Evolutionary conservation across 1,140 invertebrate genomes (phyloP).

Genomic region (Drosophila novamexicana): DNA sequence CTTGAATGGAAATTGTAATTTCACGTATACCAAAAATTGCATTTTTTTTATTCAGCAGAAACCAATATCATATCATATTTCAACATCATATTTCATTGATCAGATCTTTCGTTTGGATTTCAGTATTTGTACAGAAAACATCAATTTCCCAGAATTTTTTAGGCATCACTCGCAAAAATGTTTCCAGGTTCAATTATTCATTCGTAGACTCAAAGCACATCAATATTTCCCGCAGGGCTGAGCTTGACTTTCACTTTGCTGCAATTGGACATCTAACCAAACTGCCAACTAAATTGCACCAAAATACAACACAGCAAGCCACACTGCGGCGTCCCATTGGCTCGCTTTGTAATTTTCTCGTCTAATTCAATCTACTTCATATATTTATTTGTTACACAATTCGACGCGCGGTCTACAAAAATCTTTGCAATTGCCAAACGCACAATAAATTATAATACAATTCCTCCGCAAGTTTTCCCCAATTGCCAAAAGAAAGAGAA

Average conservation of each 20-base stretch:
- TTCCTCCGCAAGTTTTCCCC: slow-evolving; percentile 2
- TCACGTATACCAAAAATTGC: too few species aligned
- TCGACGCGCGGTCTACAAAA: slow-evolving; percentile 13
- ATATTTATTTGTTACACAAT: slow-evolving; percentile 33
- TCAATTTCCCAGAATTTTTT: neutral
- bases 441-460: slow-evolving; percentile 45
- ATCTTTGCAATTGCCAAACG: slow-evolving; percentile 25
- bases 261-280: slow-evolving; percentile 1
- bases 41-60: neutral
- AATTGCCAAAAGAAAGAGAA: neutral
- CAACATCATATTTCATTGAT: too few species aligned
- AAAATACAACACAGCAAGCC: neutral
- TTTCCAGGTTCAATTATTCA: slow-evolving; percentile 15
- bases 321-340: slow-evolving; percentile 41
- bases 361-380: slow-evolving; percentile 22
- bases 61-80: neutral
- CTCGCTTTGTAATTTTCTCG: slow-evolving; percentile 48
- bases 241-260: neutral
- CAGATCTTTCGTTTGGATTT: neutral
- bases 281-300: slow-evolving; percentile 9
- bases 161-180: neutral
- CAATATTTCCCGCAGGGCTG: slow-evolving; percentile 12
- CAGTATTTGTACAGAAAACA: neutral
- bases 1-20: too few species aligned
- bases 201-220: slow-evolving; percentile 4